phyloP scores from a whole-genome alignment of 2,113 vertebrate species.

The Calonectris borealis region DNA sequence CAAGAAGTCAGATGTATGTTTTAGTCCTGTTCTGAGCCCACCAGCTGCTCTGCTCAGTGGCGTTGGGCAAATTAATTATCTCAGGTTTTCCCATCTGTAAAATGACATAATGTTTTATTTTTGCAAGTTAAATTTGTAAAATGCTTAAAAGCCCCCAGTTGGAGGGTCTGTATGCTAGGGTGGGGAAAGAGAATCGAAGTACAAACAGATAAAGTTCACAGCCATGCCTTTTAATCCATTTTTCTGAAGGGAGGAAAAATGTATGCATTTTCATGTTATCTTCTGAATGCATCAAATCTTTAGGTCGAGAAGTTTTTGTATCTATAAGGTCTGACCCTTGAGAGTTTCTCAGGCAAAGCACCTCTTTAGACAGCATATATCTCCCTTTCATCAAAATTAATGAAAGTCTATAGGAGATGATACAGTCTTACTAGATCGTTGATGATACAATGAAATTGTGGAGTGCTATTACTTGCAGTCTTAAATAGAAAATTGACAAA shows the following conservation, averaged over 20 bases:
- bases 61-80: rapidly evolving
- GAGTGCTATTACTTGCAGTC: neutral
- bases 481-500: neutral
- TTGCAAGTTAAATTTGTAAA: neutral
- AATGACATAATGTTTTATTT: neutral
- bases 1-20: neutral
- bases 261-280: rapidly evolving
- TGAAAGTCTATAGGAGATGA: neutral
- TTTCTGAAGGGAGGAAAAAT: neutral
- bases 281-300: neutral
- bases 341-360: neutral
- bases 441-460: neutral
- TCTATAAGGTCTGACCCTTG: neutral
- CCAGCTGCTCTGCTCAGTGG: neutral
- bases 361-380: neutral
- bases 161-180: neutral
- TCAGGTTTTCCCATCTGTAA: neutral
- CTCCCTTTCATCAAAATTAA: constrained; percentile 35
- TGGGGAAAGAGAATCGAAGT: no score
- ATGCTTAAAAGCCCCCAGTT: neutral
- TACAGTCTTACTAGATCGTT: neutral
- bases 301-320: neutral
- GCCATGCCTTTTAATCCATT: neutral
- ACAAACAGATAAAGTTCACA: neutral
- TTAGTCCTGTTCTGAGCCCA: neutral